Conservation (phyloP, 2,888 invertebrate species). For the Cephus sareptanus region DNA sequence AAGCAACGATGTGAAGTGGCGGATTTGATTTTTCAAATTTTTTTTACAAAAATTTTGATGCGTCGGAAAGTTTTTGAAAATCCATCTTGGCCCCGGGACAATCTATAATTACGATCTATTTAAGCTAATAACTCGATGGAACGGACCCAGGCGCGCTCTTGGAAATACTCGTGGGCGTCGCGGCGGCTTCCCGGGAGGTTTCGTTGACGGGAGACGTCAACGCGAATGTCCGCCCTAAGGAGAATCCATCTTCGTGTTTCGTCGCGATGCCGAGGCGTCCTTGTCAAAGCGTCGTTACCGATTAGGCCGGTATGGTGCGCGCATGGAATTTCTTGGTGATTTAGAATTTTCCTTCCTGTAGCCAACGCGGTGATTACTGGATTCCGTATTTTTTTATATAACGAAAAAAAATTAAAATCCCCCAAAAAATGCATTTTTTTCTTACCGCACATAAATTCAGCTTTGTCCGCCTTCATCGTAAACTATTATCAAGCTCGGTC, state of each 20-base stretch:
- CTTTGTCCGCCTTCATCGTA: too few species aligned
- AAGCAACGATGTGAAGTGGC: too few species aligned
- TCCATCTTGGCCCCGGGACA: too few species aligned
- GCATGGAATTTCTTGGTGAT: background rate
- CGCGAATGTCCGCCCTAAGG: conserved; percentile 41
- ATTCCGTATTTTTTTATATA: too few species aligned
- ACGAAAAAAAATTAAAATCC: too few species aligned
- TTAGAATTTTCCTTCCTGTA: background rate
- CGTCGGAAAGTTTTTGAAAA: too few species aligned
- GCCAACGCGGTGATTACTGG: too few species aligned
- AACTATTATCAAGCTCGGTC: too few species aligned
- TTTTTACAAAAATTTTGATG: too few species aligned
- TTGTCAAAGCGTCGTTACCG: background rate
- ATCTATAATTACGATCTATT: background rate
- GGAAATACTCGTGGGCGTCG: background rate
- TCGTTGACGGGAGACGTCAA: conserved; percentile 29
- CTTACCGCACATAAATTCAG: too few species aligned
- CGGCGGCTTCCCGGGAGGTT: conserved; percentile 1
- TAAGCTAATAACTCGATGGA: conserved; percentile 6
- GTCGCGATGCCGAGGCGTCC: conserved; percentile 23
- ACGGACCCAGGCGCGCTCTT: background rate
- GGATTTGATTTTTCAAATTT: too few species aligned
- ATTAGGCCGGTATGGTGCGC: background rate
- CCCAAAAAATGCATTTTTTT: too few species aligned
- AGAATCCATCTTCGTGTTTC: conserved; percentile 49